Conservation (phyloP, 2,113 vertebrate species). For the Scatophagus argus region DNA sequence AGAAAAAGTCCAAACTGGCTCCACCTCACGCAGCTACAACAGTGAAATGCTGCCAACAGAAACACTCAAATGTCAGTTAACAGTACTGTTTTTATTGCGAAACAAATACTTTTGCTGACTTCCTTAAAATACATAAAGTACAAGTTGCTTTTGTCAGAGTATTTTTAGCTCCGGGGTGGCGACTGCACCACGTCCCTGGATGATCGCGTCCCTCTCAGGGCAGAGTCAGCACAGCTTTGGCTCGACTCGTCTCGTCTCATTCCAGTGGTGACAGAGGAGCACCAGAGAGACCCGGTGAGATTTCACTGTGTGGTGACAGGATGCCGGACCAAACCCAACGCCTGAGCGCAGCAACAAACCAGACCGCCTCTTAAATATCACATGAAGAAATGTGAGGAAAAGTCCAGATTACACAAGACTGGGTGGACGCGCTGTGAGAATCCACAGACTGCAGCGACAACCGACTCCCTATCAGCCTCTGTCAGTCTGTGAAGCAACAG, state of each 20-base stretch:
- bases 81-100: too few species aligned
- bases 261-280: constrained; percentile 19
- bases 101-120: too few species aligned
- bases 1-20: too few species aligned
- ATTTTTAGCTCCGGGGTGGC: not conserved
- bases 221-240: not conserved
- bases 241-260: not conserved
- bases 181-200: constrained; percentile 11
- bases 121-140: too few species aligned
- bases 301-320: constrained; percentile 44
- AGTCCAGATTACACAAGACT: not conserved
- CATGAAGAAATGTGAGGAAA: constrained; percentile 55
- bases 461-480: not conserved
- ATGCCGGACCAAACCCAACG: not conserved
- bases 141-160: too few species aligned
- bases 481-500: constrained; percentile 22
- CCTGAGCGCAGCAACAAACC: constrained; percentile 14
- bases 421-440: not conserved
- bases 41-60: too few species aligned
- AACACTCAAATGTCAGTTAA: too few species aligned
- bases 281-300: constrained; percentile 25
- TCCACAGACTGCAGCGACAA: not conserved
- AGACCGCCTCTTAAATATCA: constrained; percentile 9
- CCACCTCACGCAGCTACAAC: too few species aligned
- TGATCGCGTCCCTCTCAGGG: not conserved